Evolutionary conservation across 2,113 vertebrate species (phyloP).

Genomic region (Pica pica): DNA sequence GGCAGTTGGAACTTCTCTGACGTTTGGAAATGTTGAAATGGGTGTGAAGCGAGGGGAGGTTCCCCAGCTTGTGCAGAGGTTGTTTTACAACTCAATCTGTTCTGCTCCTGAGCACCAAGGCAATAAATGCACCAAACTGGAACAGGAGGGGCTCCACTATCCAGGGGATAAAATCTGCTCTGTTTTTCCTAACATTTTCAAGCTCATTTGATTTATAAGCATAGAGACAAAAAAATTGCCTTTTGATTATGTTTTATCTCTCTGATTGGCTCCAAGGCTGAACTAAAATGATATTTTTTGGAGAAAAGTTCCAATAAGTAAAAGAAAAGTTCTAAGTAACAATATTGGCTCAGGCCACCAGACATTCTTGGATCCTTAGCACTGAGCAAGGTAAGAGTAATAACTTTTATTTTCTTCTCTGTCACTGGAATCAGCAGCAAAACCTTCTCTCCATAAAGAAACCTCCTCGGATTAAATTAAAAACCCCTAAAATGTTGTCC

Average conservation of each 20-base stretch:
- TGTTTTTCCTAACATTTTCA: neutral
- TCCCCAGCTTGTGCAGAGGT: neutral
- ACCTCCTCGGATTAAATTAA: neutral
- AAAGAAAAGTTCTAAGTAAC: neutral
- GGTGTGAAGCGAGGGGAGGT: neutral
- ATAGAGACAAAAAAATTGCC: neutral
- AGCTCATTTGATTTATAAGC: neutral
- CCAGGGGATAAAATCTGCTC: neutral
- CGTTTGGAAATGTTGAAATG: neutral
- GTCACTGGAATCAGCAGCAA: neutral
- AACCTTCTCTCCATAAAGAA: neutral
- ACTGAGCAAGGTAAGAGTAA: neutral
- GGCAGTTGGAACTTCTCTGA: neutral
- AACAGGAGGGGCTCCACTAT: neutral
- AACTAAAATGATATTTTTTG: neutral
- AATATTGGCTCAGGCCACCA: neutral
- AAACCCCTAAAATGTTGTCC: neutral
- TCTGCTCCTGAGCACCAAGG: neutral
- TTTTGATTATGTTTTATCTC: neutral
- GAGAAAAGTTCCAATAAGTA: neutral
- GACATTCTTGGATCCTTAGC: neutral
- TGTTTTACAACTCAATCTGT: neutral
- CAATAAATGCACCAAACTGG: neutral
- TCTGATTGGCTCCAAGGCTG: neutral
- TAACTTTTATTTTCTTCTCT: neutral